Evolutionary conservation across 2,113 vertebrate species (phyloP).

Genomic region (Hippocampus zosterae): DNA sequence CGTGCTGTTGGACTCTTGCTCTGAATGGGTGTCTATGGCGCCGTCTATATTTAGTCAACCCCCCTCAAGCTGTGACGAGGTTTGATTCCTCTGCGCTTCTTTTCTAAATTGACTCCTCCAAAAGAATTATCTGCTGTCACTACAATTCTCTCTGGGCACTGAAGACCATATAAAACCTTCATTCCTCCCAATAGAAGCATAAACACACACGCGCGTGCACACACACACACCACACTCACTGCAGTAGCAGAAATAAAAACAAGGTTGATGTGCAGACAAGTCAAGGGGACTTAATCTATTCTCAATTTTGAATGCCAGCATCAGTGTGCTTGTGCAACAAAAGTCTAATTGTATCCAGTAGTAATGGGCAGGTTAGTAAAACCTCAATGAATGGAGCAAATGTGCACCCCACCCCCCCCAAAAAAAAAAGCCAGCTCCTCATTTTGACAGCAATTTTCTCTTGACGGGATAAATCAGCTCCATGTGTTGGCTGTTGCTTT

Average conservation of each 20-base stretch:
- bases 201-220: conserved; percentile 12
- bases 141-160: conserved; percentile 54
- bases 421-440: neutral
- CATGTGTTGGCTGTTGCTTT: neutral
- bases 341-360: neutral
- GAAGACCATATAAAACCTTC: conserved; percentile 43
- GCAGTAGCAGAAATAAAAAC: neutral
- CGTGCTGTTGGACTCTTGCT: conserved; percentile 16
- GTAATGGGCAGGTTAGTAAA: too few relatives aligned
- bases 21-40: conserved; percentile 26
- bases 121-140: conserved; percentile 64
- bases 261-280: conserved; percentile 4
- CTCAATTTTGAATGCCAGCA: conserved; percentile 2
- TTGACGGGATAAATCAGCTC: neutral
- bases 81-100: conserved; percentile 41
- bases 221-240: conserved; percentile 1
- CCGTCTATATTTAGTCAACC: conserved; percentile 44
- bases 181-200: conserved; percentile 13
- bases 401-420: too few relatives aligned
- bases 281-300: conserved; percentile 3
- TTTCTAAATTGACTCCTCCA: conserved; percentile 48
- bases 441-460: conserved; percentile 18
- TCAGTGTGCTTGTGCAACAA: neutral
- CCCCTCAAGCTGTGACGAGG: conserved; percentile 32
- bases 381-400: neutral